Evolutionary conservation across 2,888 invertebrate species (phyloP).

Genomic region (Metopia argyrocephala): DNA sequence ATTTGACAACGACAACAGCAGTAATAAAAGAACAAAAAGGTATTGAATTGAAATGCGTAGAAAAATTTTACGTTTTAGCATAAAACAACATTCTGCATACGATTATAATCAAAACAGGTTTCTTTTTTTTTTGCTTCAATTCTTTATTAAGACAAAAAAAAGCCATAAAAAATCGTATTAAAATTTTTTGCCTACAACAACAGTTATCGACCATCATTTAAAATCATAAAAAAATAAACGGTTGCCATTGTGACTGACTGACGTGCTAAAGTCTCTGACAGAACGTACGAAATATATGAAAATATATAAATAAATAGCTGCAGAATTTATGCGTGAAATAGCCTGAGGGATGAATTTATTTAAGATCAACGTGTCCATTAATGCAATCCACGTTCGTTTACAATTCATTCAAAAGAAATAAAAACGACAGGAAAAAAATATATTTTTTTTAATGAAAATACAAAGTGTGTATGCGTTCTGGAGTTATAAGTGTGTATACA

Average conservation of each 20-base stretch:
- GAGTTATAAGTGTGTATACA: background rate
- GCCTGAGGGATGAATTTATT: slow-evolving; percentile 49
- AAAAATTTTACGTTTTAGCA: slow-evolving; percentile 7
- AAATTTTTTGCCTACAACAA: background rate
- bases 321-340: background rate
- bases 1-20: slow-evolving; percentile 33
- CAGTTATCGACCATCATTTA: slow-evolving; percentile 23
- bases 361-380: slow-evolving; percentile 31
- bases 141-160: background rate
- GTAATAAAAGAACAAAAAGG: background rate
- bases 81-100: slow-evolving; percentile 29
- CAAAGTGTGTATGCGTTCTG: slow-evolving; percentile 24
- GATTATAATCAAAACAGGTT: slow-evolving; percentile 58
- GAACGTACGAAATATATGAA: background rate
- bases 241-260: slow-evolving; percentile 1
- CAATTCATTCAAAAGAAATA: slow-evolving; percentile 20
- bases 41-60: slow-evolving; percentile 23
- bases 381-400: slow-evolving; percentile 29
- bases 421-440: slow-evolving; percentile 28
- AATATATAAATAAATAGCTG: background rate
- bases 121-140: slow-evolving; percentile 11
- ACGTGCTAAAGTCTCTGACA: background rate
- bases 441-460: slow-evolving; percentile 32
- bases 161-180: background rate
- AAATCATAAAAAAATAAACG: background rate